Percentiles rank a stretch among this genome's conserved stretches.
Evolutionary conservation across 2,797 vertebrate species (phyloP).

Genomic region (Pangasius mekongensis): DNA sequence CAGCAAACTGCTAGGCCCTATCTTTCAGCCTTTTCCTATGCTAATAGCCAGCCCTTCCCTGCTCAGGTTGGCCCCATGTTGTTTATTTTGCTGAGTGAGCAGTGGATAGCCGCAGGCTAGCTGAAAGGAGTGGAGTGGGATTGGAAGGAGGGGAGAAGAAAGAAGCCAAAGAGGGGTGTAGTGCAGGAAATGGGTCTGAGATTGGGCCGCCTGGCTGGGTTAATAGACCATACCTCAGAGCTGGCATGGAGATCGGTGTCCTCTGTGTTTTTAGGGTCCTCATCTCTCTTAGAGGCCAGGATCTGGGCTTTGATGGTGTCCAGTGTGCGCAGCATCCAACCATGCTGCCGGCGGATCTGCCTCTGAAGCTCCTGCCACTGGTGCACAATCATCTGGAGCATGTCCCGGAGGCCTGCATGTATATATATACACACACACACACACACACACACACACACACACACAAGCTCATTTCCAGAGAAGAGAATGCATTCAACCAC

Average conservation of each 20-base stretch:
- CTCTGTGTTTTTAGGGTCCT: slow-evolving; percentile 70
- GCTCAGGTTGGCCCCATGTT: slow-evolving; percentile 66
- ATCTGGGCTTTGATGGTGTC: slow-evolving; percentile 92
- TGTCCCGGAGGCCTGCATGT: slow-evolving; percentile 89
- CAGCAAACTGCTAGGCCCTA: slow-evolving; percentile 68
- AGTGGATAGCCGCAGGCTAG: slow-evolving; percentile 76
- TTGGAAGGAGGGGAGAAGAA: slow-evolving; percentile 20
- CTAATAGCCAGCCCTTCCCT: slow-evolving; percentile 59
- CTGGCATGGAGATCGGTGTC: slow-evolving; percentile 64
- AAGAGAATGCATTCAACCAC: background rate
- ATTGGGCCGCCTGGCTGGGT: slow-evolving; percentile 71
- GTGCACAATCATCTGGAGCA: slow-evolving; percentile 90
- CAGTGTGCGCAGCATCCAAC: slow-evolving; percentile 93
- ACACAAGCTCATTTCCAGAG: background rate
- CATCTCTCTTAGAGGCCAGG: slow-evolving; percentile 81
- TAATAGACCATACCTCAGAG: slow-evolving; percentile 82
- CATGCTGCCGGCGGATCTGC: slow-evolving; percentile 95
- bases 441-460: slow-evolving; percentile 13
- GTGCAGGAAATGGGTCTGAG: slow-evolving; percentile 16
- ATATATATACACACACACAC: slow-evolving; percentile 21
- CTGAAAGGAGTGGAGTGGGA: slow-evolving; percentile 14
- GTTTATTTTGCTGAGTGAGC: slow-evolving; percentile 80
- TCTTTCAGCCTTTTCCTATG: slow-evolving; percentile 69
- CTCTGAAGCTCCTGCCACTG: slow-evolving; percentile 97
- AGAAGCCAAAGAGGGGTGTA: slow-evolving; percentile 34